Conservation (phyloP, 2,888 invertebrate species). For the Gortyna flavago region DNA sequence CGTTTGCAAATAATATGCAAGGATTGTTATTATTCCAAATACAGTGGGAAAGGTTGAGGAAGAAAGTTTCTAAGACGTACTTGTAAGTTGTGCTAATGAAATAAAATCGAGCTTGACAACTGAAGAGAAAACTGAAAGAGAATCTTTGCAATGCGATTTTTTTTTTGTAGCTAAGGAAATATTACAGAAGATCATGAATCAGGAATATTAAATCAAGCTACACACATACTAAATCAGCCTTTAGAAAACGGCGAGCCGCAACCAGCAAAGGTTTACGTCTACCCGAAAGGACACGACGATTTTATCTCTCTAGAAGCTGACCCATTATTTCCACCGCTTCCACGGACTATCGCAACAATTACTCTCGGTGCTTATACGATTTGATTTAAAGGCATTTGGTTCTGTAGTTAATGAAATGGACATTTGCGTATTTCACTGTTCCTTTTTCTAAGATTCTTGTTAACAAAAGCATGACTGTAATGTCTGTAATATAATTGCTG, state of each 20-base stretch:
- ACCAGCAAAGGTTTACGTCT: slow-evolving; percentile 62
- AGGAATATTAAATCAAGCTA: slow-evolving; percentile 40
- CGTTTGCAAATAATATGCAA: slow-evolving; percentile 83
- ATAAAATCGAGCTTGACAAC: slow-evolving; percentile 37
- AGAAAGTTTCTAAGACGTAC: slow-evolving; percentile 65
- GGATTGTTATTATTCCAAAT: slow-evolving; percentile 78
- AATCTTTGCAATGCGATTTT: slow-evolving; percentile 23
- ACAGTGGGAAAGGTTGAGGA: slow-evolving; percentile 70
- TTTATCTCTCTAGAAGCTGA: slow-evolving; percentile 77
- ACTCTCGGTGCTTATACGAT: slow-evolving; percentile 64
- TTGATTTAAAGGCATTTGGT: slow-evolving; percentile 60
- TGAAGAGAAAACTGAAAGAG: not conserved
- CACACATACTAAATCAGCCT: slow-evolving; percentile 49
- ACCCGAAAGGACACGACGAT: slow-evolving; percentile 72
- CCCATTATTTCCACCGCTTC: slow-evolving; percentile 77
- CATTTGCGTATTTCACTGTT: slow-evolving; percentile 37
- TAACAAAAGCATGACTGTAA: slow-evolving; percentile 49
- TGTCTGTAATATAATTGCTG: slow-evolving; percentile 57
- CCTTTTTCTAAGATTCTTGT: slow-evolving; percentile 26
- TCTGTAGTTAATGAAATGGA: slow-evolving; percentile 54
- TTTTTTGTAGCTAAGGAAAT: not conserved
- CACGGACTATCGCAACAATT: slow-evolving; percentile 66
- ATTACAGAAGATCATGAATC: slow-evolving; percentile 15
- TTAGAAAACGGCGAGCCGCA: slow-evolving; percentile 24
- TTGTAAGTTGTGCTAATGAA: slow-evolving; percentile 44